These are phyloP conservation scores for Lepidostoma basale DNA, from an alignment of 1,140 invertebrate species.

Conservation along the genomic window DNA sequence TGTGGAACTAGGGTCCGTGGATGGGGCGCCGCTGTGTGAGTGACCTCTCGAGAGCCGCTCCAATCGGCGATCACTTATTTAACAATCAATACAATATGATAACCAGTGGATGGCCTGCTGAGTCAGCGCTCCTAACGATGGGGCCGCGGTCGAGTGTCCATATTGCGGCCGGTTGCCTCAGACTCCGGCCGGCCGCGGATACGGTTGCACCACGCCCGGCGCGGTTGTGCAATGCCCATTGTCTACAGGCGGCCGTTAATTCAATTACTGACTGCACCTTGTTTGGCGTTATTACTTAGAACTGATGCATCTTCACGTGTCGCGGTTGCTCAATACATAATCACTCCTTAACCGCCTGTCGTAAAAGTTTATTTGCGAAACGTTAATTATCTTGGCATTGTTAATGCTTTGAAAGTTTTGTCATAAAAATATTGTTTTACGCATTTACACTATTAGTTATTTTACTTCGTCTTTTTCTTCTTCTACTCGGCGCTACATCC, in stretches of 20 bases:
- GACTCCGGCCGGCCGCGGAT: neutral
- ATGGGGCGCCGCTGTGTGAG: neutral
- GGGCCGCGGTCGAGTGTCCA: no score
- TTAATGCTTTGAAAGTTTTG: no score
- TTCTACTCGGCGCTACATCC: no score
- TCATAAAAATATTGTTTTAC: no score
- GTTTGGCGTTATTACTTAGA: neutral
- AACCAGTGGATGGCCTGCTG: no score
- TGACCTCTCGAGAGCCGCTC: neutral
- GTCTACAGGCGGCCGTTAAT: neutral
- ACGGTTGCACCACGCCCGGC: neutral
- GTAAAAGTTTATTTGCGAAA: no score
- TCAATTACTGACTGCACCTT: slow-evolving; percentile 13
- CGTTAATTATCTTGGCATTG: no score
- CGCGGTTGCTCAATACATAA: no score
- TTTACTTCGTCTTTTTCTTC: no score
- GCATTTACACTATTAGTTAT: no score
- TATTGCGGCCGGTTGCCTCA: neutral
- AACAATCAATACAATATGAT: neutral
- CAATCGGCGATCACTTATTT: neutral
- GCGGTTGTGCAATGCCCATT: neutral
- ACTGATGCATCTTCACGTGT: neutral
- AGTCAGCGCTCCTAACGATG: no score
- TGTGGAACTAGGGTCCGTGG: neutral
- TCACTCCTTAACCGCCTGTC: no score